Percentiles rank a stretch among this genome's conserved stretches.
Evolutionary conservation across 1,140 invertebrate genomes (phyloP).

Genomic region (Aphidius gifuensis): DNA sequence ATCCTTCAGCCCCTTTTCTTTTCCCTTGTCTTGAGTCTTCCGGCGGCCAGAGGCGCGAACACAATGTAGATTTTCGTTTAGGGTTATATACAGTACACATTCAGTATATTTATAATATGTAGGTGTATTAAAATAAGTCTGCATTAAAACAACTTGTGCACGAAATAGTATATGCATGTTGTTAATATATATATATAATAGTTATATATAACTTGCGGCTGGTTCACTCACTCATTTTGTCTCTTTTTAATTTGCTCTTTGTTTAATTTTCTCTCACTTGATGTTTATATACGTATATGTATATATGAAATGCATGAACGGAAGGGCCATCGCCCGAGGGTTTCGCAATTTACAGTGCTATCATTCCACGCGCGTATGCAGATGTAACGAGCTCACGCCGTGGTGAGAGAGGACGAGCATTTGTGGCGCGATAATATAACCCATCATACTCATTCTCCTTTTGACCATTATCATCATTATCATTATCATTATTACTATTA

Average conservation of each 20-base stretch:
- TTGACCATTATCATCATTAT: slow-evolving; percentile 25
- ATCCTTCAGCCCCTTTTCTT: too few species aligned
- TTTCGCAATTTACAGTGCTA: slow-evolving; percentile 49
- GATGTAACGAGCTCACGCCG: slow-evolving; percentile 37
- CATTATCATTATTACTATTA: slow-evolving; percentile 21
- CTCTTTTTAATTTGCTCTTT: background rate
- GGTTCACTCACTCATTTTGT: background rate
- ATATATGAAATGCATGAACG: slow-evolving; percentile 16
- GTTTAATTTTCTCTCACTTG: background rate
- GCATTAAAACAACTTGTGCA: slow-evolving; percentile 22
- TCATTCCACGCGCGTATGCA: slow-evolving; percentile 45
- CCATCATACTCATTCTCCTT: slow-evolving; percentile 1
- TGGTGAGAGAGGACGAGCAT: slow-evolving; percentile 1
- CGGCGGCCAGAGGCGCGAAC: too few species aligned
- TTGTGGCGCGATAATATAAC: slow-evolving; percentile 10
- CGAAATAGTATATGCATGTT: slow-evolving; percentile 26
- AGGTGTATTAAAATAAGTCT: slow-evolving; percentile 12
- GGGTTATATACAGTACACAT: background rate
- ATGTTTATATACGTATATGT: slow-evolving; percentile 7
- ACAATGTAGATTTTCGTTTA: slow-evolving; percentile 13
- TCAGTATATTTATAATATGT: too few species aligned
- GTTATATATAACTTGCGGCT: too few species aligned
- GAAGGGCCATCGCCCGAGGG: slow-evolving; percentile 44
- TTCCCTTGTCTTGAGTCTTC: too few species aligned
- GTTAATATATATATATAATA: too few species aligned